Conservation (phyloP, 2,888 invertebrate species). For the Pristionchus fissidentatus region DNA sequence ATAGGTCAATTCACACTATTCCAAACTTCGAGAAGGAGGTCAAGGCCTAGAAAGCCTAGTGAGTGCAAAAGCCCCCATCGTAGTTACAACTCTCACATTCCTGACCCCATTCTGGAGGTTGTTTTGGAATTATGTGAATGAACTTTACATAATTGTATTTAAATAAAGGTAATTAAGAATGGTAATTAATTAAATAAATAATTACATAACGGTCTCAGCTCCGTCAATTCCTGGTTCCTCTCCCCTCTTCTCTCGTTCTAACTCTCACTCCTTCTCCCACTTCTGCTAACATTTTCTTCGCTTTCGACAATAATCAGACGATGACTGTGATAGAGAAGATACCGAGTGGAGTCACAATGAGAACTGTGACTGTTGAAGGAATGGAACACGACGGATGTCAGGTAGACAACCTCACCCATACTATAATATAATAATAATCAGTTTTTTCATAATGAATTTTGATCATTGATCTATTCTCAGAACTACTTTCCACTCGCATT, state of each 20-base stretch:
- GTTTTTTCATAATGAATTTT: not conserved
- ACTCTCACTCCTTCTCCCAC: conserved; percentile 22
- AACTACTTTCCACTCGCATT: not conserved
- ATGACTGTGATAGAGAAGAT: conserved; percentile 22
- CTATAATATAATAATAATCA: not conserved
- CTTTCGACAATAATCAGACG: conserved; percentile 6
- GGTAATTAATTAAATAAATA: too few relatives aligned
- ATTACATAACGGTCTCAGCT: too few relatives aligned
- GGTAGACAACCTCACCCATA: not conserved
- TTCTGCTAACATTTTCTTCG: not conserved
- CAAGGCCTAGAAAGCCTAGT: too few relatives aligned
- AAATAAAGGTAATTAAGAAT: too few relatives aligned
- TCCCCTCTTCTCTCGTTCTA: not conserved
- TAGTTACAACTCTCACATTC: too few relatives aligned
- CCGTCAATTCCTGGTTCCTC: too few relatives aligned
- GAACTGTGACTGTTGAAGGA: not conserved
- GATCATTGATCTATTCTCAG: not conserved
- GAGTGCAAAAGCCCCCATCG: too few relatives aligned
- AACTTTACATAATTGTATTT: too few relatives aligned
- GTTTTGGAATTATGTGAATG: too few relatives aligned
- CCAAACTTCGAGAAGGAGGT: too few relatives aligned
- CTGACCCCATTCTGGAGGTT: too few relatives aligned
- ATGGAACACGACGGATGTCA: conserved; percentile 9
- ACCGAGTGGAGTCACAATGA: not conserved
- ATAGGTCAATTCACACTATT: conserved; percentile 6